Evolutionary conservation across 2,797 vertebrate species (phyloP), one percentile per base, ranked within the genome.

Genomic region (Enteromius anoplus): DNA sequence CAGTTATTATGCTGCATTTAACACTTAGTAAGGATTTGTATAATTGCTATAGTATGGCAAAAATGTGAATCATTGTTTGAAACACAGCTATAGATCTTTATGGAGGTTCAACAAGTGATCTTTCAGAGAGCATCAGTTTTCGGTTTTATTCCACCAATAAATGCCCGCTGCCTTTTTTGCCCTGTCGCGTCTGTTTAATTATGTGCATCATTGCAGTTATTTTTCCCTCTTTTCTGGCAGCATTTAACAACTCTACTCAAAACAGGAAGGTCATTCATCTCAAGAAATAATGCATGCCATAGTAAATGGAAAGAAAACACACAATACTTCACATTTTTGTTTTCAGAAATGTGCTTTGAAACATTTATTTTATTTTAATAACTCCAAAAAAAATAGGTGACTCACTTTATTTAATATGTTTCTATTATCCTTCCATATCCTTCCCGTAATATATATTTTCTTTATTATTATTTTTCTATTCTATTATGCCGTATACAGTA

Each of bases 1-100:
- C 42, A 34, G 60, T 34, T 51, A 47, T 66, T 37, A 29, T 37
- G 76, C 45, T n/a, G 45, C 12, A 6, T 66, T 42, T 62, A 66
- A 29, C 29, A 47, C 49, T 78, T 65, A 78, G 11, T 37, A 49
- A 45, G 23, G 37, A 8, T 75, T n/a, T 65, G 37, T 32, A 65
- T 78, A 78, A 78, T 78, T 66, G 60, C 76, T 49, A 7, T 29
- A 51, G 3, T 66, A 51, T 34, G 47, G 76, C 19, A 49, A 11
- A 9, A 51, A 51, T 32, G 45, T 2, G 15, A 72, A 32, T 51
- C 26, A 51, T n/a, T 14, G 34, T 34, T 7, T 37, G 47, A 53
- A 34, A 21, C 23, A 17, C 23, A 49, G 42, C 23, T 70, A 4
- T 8, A 14, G 21, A 68, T 21, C 19, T 34, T 19, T 64, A 8